Evolutionary conservation across 2,113 vertebrate species (phyloP), one percentile per base, ranked within the genome.

Genomic region (Leucosticte australis): DNA sequence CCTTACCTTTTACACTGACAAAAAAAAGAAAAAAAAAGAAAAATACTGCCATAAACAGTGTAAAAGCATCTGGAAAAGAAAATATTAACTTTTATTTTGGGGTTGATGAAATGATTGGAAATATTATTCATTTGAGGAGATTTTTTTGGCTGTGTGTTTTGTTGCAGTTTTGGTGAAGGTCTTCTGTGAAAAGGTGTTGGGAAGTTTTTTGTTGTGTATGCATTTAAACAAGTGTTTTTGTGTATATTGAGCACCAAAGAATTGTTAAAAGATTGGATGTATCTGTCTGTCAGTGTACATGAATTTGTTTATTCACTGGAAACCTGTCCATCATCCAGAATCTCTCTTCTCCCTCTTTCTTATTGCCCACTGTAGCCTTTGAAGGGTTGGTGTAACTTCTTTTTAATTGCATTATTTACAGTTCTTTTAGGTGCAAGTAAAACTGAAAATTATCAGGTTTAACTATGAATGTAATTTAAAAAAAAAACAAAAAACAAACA

Each of bases 171-270:
- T 74, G 79, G 35, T 22, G 5, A 4, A 12, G 69, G 16, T 47
- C 35, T 41, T 57, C 65, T 0, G 0, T 70, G n/a, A 22, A 74
- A 89, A 62, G 22, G 15, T 20, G 12, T 33, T 64, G 42, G 22
- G 33, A 89, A 60, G 10, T 4, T 56, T 83, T 71, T 64, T 47
- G 8, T 24, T 57, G 11, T n/a, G 14, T 39, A n/a, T 56, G 19
- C 5, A 4, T 10, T 42, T 59, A 33, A 39, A 31, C 7, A 37
- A 1, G 0, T 13, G 2, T 15, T 7, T 67, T 6, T 56, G 21
- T 68, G n/a, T 8, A 18, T 73, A 56, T 39, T 74, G 33, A 62
- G 56, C 28, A 74, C 23, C 23, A 59, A 44, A 87, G 22, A 24
- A 33, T 77, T 74, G 19, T 13, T 73, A 4, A 23, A 44, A 62